phyloP scores from a whole-genome alignment of 2,888 invertebrate genomes.

The Phyto melanocephala region DNA sequence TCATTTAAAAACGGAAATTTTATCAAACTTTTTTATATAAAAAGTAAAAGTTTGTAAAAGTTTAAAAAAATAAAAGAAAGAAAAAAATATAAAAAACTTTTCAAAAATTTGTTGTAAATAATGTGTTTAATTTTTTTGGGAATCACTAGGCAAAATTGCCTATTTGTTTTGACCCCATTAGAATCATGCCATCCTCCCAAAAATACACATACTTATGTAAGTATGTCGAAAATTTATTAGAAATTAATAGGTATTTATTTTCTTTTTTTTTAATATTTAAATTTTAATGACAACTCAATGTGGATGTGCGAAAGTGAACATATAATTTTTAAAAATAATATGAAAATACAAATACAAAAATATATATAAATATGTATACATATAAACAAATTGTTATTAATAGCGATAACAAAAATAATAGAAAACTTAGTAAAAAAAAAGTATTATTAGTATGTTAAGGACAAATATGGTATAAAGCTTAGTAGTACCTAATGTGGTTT shows the following conservation, averaged over 20 bases:
- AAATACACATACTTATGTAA: not conserved
- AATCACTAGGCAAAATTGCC: not conserved
- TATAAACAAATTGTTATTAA: slow-evolving; percentile 23
- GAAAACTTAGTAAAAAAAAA: slow-evolving; percentile 26
- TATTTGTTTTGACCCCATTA: not conserved
- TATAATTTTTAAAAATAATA: slow-evolving; percentile 44
- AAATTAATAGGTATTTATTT: slow-evolving; percentile 30
- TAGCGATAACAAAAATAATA: slow-evolving; percentile 10
- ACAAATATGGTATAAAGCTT: slow-evolving; percentile 47
- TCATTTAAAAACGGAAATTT: too few species aligned
- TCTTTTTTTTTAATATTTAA: not conserved
- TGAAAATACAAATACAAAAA: not conserved
- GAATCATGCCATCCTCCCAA: not conserved
- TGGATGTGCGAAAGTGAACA: slow-evolving; percentile 51
- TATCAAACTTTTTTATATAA: too few species aligned
- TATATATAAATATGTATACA: not conserved
- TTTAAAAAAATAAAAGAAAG: too few species aligned
- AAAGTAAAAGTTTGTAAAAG: too few species aligned
- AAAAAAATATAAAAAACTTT: too few species aligned
- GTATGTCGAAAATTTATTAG: slow-evolving; percentile 13
- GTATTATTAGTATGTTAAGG: slow-evolving; percentile 30
- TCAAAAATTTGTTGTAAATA: too few species aligned
- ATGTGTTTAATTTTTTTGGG: too few species aligned
- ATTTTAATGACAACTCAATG: slow-evolving; percentile 35
- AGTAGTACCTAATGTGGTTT: slow-evolving; percentile 31